Conservation (phyloP, 2,888 invertebrate genomes). For the Hylaea fasciaria region DNA sequence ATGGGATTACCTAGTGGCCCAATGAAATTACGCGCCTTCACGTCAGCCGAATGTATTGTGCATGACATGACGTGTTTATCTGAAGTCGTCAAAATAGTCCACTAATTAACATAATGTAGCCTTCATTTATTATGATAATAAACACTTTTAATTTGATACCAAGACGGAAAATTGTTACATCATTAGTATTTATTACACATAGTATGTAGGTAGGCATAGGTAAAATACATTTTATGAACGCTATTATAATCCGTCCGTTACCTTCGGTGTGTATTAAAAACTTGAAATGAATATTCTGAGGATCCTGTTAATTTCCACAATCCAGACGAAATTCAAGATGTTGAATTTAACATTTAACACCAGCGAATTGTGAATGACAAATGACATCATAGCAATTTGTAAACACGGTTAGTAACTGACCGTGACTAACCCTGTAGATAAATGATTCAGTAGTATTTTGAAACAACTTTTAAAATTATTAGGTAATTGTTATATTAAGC, state of each 20-base stretch:
- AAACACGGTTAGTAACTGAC: slow-evolving; percentile 40
- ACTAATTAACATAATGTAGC: slow-evolving; percentile 8
- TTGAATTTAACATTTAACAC: slow-evolving; percentile 13
- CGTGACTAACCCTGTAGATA: slow-evolving; percentile 23
- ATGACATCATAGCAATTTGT: slow-evolving; percentile 56
- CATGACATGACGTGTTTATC: slow-evolving; percentile 8
- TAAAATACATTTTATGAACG: too few species aligned
- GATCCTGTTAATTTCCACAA: slow-evolving; percentile 8
- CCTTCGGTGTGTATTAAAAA: not conserved
- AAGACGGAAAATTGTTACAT: too few species aligned
- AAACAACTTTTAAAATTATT: not conserved
- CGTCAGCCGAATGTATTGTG: not conserved
- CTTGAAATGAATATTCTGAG: not conserved
- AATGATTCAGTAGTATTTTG: slow-evolving; percentile 14
- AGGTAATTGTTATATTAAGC: not conserved
- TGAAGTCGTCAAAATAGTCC: slow-evolving; percentile 7
- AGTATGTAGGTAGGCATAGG: too few species aligned
- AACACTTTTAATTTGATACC: too few species aligned
- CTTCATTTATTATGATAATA: slow-evolving; percentile 1
- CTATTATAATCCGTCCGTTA: too few species aligned
- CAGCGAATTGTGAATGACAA: slow-evolving; percentile 41
- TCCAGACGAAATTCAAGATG: slow-evolving; percentile 2
- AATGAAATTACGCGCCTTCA: slow-evolving; percentile 23
- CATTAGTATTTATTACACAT: too few species aligned
- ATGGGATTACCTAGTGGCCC: slow-evolving; percentile 41